Conservation (phyloP, 1,140 invertebrate genomes). For the Neotoxoptera formosana region DNA sequence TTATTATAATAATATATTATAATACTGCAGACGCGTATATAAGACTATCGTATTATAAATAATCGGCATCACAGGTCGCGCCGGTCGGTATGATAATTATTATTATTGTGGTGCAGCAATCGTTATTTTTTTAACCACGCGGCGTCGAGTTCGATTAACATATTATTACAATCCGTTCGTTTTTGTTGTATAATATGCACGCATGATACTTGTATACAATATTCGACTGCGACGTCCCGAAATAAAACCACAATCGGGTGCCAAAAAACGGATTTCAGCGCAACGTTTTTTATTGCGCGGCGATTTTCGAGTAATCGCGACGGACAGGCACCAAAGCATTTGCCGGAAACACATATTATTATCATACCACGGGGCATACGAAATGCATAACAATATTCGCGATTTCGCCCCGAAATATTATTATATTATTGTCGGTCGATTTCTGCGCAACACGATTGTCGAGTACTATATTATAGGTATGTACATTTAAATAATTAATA, state of each 20-base stretch:
- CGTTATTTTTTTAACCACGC: not conserved
- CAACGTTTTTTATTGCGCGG: not conserved
- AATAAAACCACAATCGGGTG: not conserved
- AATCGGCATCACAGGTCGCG: not conserved
- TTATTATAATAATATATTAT: too few relatives aligned
- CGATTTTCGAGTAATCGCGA: not conserved
- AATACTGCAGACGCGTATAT: too few relatives aligned
- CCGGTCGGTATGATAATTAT: too few relatives aligned
- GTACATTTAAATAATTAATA: not conserved
- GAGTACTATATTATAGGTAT: too few relatives aligned
- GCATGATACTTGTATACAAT: not conserved
- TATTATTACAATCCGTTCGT: not conserved
- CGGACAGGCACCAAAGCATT: not conserved
- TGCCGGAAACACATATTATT: not conserved
- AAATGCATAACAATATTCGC: not conserved
- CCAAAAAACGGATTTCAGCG: not conserved
- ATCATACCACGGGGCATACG: not conserved
- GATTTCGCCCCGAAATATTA: too few relatives aligned
- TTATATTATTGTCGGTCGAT: not conserved
- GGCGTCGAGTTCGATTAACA: not conserved
- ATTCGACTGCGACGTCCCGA: not conserved
- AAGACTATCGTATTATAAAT: not conserved
- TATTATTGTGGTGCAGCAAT: not conserved
- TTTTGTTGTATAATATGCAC: not conserved
- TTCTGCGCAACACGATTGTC: not conserved